A percentile compares a stretch with the other conserved stretches of the same genome.
phyloP scores from a whole-genome alignment of 2,113 vertebrate genomes.

The Jaculus jaculus region DNA sequence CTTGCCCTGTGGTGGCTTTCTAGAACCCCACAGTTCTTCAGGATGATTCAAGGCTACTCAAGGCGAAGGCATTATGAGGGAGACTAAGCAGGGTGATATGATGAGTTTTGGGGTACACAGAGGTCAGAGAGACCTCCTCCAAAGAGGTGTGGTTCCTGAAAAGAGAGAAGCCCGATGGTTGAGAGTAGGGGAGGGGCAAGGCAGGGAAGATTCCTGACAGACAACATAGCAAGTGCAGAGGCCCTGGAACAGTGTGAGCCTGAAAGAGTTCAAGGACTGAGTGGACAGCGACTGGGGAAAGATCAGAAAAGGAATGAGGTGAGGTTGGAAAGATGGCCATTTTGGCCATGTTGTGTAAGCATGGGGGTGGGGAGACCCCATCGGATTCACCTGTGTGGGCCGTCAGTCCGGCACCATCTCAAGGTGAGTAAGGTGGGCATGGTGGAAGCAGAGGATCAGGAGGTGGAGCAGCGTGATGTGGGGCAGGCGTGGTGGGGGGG shows the following conservation, averaged over 20 bases:
- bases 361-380: neutral
- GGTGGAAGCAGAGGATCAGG: neutral
- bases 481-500: neutral
- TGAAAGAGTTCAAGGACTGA: neutral
- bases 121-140: neutral
- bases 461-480: neutral
- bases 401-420: neutral
- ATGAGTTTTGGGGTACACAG: neutral
- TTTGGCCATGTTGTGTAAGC: no score
- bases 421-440: neutral
- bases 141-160: neutral
- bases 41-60: neutral
- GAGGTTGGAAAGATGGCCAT: neutral
- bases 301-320: neutral
- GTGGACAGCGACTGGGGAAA: no score
- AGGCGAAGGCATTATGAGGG: neutral
- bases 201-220: neutral
- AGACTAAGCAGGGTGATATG: neutral
- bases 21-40: neutral
- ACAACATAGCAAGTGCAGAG: neutral
- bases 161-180: neutral
- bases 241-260: neutral
- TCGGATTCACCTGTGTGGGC: neutral
- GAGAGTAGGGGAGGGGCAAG: neutral
- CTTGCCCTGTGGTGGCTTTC: neutral